A percentile compares a stretch with the other conserved stretches of the same genome.
phyloP scores from a whole-genome alignment of 2,113 vertebrate species.

The Lepus timidus region DNA sequence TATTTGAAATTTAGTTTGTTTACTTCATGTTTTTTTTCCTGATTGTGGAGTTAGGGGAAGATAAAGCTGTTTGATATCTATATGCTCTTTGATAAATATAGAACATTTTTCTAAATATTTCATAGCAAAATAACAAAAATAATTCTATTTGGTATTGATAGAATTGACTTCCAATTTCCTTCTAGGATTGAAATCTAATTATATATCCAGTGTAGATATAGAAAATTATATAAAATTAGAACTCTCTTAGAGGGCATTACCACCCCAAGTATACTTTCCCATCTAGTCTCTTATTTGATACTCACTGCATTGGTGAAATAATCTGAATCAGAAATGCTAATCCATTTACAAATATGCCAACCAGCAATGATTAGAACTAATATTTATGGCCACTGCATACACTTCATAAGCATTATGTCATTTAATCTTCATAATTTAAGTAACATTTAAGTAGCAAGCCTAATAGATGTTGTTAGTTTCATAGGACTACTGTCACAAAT shows the following conservation, averaged over 20 bases:
- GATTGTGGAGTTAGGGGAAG: neutral
- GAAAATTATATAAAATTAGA: constrained; percentile 3
- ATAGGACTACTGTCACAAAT: neutral
- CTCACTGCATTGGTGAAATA: neutral
- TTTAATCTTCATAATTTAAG: neutral
- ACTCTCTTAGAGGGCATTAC: neutral
- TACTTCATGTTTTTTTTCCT: neutral
- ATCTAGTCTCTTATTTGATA: neutral
- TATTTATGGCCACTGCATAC: neutral
- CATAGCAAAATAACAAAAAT: neutral
- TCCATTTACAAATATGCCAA: neutral
- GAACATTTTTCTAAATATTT: constrained; percentile 23
- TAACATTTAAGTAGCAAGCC: neutral
- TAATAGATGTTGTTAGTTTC: neutral
- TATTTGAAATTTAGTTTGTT: constrained; percentile 25
- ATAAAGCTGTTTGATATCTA: neutral
- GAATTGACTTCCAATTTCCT: neutral
- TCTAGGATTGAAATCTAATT: neutral
- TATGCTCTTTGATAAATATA: neutral
- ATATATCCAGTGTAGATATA: neutral
- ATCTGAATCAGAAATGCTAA: neutral
- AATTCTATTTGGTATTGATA: neutral
- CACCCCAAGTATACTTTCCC: neutral
- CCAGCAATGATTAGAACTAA: neutral
- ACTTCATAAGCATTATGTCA: neutral